Evolutionary conservation across 30 jellyfish, hydroid and myxozoan genomes (phyloP), one percentile per base, ranked within the genome.

Genomic region (Pseudorhiza aurosa): DNA sequence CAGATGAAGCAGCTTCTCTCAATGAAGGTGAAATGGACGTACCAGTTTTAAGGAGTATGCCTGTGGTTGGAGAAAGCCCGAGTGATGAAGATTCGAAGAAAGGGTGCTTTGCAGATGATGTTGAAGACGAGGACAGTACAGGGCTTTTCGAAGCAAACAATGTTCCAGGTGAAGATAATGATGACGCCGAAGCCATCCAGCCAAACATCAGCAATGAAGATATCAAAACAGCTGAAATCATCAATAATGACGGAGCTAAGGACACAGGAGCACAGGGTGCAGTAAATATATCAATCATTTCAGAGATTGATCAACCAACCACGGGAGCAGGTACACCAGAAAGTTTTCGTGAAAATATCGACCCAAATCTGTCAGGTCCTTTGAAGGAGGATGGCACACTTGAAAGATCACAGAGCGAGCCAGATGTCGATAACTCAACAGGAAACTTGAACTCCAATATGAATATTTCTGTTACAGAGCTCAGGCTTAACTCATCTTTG

Each of bases 381-480:
- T 12, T 39, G 50, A 1, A 56, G 50, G 50, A 56, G 15, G 0
- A 0, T 4, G 17, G 42, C 4, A 27, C 45, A 22, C 19, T 19
- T 17, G 70, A 22, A 24, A 2, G 36, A 12, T 5, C 50, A 7
- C 50, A 7, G 12, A 39, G 50, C 12, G 67, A 53, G 2, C 17
- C 15, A 21, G 67, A 1, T 19, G 14, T 1, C 22, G 67, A 1
- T 15, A 37, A 53, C 24, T 6, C 35, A n/a, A 9, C 60, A 8
- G 8, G 19, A 33, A 35, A 9, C 36, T 57, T 15, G 19, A 64
- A 17, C 17, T 40, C 58, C 29, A 71, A 70, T 15, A 47, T 24
- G 1, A 70, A 47, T 31, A 11, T 70, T 11, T 53, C 68, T 39
- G 58, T 70, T 9, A 32, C 83, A 2, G 83, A 70, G 31, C 26